Base-by-base conservation (phyloP, 2,888 invertebrate species). In the Magallana nippona region DNA sequence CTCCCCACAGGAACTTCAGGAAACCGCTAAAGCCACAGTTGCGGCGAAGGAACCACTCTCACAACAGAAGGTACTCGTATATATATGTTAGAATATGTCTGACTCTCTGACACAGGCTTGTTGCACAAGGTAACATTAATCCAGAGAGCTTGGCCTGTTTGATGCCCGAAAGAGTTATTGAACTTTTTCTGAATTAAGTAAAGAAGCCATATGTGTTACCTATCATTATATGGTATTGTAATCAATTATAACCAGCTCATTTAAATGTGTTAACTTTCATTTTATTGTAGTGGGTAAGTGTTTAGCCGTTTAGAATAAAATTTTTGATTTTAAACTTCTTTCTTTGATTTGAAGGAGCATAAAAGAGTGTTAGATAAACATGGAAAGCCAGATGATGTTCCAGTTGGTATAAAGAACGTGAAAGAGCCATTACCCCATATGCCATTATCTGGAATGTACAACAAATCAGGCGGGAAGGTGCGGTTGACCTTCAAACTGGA, bases 401-500 rank as follows among this genome's bases (percentile, higher is more conserved):
- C 97, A 96, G 97, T 97, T 58, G 98, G 97, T 87, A 96, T 98
- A 91, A 96, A 97, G 95, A 96, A 96, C 94, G 95, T 95, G 77
- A 96, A 96, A 86, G 97, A 97, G 93, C 95, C 96, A 55, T 95
- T 98, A 88, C 98, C 98, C 56, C 96, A 96, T 81, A 95, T 96
- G 83, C 98, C 98, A 58, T 94, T 98, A 55, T 96, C 97, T 88
- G 98, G 98, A 79, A 98, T 98, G 98, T 95, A 98, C 93, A 98
- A 98, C 94, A 97, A 97, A 93, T 96, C 96, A 86, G 97, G 98
- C 19, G 97, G 97, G 5, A 98, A 98, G 95, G 97, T 98, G 82
- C 95, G 98, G 90, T 95, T 98, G 86, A 98, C 98, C 79, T 98
- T 98, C 94, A 98, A 98, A 95, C 95, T 98, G 91, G 98, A 98